Base-by-base conservation (phyloP, 2,888 invertebrate species). In the Elysia crispata region DNA sequence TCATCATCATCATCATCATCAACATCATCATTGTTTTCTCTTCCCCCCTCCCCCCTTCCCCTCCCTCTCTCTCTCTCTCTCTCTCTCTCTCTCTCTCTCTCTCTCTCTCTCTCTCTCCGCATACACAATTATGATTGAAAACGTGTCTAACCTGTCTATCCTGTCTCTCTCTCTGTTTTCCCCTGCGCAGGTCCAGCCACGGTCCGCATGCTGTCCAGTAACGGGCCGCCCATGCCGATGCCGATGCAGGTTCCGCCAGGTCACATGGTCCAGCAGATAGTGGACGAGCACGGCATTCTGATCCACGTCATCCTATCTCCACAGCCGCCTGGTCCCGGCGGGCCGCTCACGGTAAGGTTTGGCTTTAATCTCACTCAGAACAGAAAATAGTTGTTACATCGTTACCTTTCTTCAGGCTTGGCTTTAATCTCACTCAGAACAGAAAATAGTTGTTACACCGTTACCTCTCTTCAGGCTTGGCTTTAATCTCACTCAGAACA, bases 231-330 rank as follows among this genome's bases (percentile, higher is more conserved):
- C 78, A 94, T 95, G 89, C 95, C 96, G 83, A 95, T 97, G 94
- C 97, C 97, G 79, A 96, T 97, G 91, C 96, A 97, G 93, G 96
- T 97, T 87, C 97, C 97, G 83, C 96, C 96, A 79, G 97, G 96
- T 85, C 96, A 97, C 94, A 95, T 96, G 92, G 96, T 97, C 91
- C 96, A 96, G 92, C 97, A 96, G 92, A 97, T 97, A 90, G 95
- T 97, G 88, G 97, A 97, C 93, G 97, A 97, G 93, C 95, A 94
- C 92, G 96, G 96, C 84, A 95, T 95, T 88, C 94, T 98, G 91
- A 95, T 97, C 86, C 97, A 97, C 93, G 96, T 97, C 91, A 95
- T 98, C 90, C 94, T 97, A 89, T 96, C 97, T 79, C 95, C 96
- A n/a, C 91, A 91, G 77, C 89, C 86, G 50, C 90, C 90, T 6